Base-by-base conservation (phyloP, 2,888 invertebrate genomes). In the Psylliodes chrysocephalus region DNA sequence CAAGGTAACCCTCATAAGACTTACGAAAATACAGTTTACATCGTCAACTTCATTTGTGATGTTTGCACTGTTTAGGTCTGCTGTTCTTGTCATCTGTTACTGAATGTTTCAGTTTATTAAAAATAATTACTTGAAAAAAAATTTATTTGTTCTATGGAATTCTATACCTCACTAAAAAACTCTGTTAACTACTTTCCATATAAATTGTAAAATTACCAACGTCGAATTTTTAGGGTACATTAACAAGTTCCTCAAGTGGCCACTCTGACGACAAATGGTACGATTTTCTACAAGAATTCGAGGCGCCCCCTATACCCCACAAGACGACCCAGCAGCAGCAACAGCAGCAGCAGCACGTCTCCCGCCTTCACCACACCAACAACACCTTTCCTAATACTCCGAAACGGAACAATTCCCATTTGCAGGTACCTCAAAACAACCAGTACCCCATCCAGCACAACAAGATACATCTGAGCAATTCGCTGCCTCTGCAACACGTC, bases 251-350 rank as follows among this genome's bases (percentile, higher is more conserved):
- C 64, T 88, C 87, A 67, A 88, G 87, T 75, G 88, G 88, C 49
- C 88, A 88, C 76, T 87, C 88, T 72, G 89, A 89, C 74, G 89
- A 89, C 73, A 85, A 88, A 74, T 90, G 90, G 90, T 86, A 86
- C 71, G 87, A 87, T 68, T 79, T 86, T 33, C 72, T 86, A 12
- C 80, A 79, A 57, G 87, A 85, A 56, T 80, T 83, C 47, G 84
- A 84, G 14, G 85, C 86, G n/a, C 86, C 86, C 0, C 86, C 87
- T 1, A 77, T 87, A 6, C 87, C 87, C 1, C 61, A 68, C 10
- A 78, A 77, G 57, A 66, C 63, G 49, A 68, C 55, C 44, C 83
- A 83, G n/a, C n/a, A n/a, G n/a, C n/a, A n/a, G n/a, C n/a, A n/a
- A n/a, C n/a, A n/a, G n/a, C n/a, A n/a, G n/a, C n/a, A n/a, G n/a